phyloP scores from a whole-genome alignment of 2,113 vertebrate species.

The Fulmarus glacialis region DNA sequence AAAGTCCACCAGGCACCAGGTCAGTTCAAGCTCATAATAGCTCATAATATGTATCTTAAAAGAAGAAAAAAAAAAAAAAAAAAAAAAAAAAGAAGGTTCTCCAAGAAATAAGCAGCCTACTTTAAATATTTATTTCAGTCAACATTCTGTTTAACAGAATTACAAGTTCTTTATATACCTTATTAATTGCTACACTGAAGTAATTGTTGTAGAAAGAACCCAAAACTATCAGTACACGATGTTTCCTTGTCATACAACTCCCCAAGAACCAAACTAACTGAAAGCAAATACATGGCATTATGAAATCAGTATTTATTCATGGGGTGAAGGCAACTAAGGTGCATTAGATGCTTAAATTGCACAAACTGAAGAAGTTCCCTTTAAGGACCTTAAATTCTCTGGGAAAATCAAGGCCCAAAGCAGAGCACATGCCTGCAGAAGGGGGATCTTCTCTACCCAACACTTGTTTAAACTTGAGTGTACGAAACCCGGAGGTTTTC shows the following conservation, averaged over 20 bases:
- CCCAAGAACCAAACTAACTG: background rate
- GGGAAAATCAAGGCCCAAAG: background rate
- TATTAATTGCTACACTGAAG: background rate
- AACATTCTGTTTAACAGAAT: background rate
- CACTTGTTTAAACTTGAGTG: background rate
- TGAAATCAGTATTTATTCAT: background rate
- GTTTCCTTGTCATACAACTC: background rate
- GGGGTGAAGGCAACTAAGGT: background rate
- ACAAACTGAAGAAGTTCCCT: background rate
- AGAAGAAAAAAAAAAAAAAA: background rate
- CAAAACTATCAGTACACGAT: background rate
- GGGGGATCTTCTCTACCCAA: background rate
- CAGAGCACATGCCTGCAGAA: background rate
- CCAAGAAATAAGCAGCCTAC: background rate
- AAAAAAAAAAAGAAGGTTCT: background rate
- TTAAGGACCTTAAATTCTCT: background rate
- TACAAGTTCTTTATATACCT: background rate
- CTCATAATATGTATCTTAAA: background rate
- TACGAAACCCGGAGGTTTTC: fast-evolving
- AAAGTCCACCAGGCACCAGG: background rate
- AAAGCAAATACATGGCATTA: background rate
- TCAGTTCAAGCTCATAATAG: background rate
- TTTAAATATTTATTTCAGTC: background rate
- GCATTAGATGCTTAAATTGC: background rate
- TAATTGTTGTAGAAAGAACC: background rate